phyloP scores from a whole-genome alignment of 2,888 invertebrate genomes.

The Hybos culiciformis region DNA sequence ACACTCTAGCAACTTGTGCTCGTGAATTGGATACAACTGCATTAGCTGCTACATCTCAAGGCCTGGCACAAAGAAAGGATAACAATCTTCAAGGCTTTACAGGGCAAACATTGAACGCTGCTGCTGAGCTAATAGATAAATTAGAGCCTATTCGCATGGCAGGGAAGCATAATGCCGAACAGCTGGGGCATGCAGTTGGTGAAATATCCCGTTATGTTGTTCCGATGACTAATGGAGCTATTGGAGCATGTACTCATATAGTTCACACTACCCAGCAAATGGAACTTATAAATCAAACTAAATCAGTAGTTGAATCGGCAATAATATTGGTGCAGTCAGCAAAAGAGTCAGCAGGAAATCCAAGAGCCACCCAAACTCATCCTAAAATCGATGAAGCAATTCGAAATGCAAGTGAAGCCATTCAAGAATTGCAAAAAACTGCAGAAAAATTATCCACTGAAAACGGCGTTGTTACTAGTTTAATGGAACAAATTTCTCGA shows the following conservation, averaged over 20 bases:
- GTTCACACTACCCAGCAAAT: constrained; percentile 79
- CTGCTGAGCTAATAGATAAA: constrained; percentile 67
- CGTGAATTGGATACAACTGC: constrained; percentile 76
- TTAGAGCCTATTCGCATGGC: constrained; percentile 74
- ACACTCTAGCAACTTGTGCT: constrained; percentile 59
- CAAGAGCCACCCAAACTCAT: constrained; percentile 69
- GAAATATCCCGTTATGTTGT: constrained; percentile 68
- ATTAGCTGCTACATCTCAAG: constrained; percentile 75
- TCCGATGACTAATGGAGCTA: constrained; percentile 66
- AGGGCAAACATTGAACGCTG: constrained; percentile 65
- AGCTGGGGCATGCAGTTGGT: constrained; percentile 75
- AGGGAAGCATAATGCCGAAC: constrained; percentile 83
- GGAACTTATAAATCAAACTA: constrained; percentile 75
- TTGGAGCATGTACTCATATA: constrained; percentile 82
- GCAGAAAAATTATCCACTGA: constrained; percentile 74
- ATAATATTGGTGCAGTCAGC: constrained; percentile 71
- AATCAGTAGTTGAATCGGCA: constrained; percentile 90
- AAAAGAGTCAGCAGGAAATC: constrained; percentile 87
- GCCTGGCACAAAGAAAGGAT: constrained; percentile 51
- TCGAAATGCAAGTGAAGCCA: constrained; percentile 60
- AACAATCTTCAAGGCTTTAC: constrained; percentile 62
- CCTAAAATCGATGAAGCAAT: constrained; percentile 71
- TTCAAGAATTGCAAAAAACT: constrained; percentile 65
- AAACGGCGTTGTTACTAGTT: constrained; percentile 76
- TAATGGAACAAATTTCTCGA: constrained; percentile 81